Conservation (phyloP, 2,113 vertebrate genomes). For the Chaetops frenatus region DNA sequence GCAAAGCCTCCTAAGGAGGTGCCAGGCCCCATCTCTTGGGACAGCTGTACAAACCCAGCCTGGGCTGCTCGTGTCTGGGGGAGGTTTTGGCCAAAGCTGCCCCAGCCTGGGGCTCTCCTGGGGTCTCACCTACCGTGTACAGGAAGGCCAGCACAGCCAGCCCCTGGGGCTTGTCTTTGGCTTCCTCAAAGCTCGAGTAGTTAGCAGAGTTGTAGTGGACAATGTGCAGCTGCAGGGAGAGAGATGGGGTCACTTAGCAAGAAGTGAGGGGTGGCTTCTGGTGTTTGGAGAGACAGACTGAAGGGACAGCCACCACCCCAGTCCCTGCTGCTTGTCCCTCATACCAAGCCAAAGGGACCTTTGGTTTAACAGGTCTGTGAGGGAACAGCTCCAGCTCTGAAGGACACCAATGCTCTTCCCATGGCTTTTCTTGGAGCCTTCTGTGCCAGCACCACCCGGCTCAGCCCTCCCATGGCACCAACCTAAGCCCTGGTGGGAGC, state of each 20-base stretch:
- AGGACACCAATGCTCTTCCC: not conserved
- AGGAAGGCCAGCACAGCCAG: conserved; percentile 87
- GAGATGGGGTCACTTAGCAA: not conserved
- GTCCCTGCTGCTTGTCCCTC: not conserved
- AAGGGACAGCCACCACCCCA: not conserved
- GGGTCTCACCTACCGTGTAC: conserved; percentile 68
- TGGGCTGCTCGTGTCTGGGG: not conserved
- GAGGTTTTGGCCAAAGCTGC: not conserved
- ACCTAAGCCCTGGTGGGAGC: fast-evolving
- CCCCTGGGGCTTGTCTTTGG: conserved; percentile 76
- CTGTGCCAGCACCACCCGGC: not conserved
- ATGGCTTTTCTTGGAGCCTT: not conserved
- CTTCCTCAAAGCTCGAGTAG: conserved; percentile 78
- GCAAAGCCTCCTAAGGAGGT: not conserved
- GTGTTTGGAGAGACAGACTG: not conserved
- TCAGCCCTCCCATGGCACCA: not conserved
- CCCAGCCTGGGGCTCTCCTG: not conserved
- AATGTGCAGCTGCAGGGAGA: conserved; percentile 80
- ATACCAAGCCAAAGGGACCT: not conserved
- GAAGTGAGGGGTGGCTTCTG: not conserved
- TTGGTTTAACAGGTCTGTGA: not conserved
- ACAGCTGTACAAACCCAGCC: not conserved
- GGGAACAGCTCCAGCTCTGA: not conserved
- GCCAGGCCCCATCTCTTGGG: not conserved
- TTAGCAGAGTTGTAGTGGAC: conserved; percentile 88